Percentiles rank a stretch among this genome's conserved stretches.
Conservation (phyloP, 1,140 invertebrate species). For the Achatina immaculata region DNA sequence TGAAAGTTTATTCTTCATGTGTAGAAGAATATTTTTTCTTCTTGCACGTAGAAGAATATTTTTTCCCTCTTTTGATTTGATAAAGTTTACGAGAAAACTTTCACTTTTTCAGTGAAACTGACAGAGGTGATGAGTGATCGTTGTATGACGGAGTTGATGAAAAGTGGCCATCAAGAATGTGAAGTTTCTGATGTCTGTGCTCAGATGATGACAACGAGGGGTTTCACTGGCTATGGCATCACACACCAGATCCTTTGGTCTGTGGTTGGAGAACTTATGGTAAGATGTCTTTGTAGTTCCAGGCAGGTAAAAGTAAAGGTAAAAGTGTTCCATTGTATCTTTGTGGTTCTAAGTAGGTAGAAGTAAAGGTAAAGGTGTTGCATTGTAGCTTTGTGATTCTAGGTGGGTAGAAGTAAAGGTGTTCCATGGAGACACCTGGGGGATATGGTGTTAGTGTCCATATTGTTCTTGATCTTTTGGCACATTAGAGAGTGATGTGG, state of each 20-base stretch:
- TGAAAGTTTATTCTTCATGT: too few relatives aligned
- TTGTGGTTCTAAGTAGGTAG: neutral
- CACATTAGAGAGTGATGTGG: too few relatives aligned
- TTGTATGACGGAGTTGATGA: constrained; percentile 62
- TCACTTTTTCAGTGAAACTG: constrained; percentile 46
- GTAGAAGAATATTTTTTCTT: too few relatives aligned
- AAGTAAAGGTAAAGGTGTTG: neutral
- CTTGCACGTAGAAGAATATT: too few relatives aligned
- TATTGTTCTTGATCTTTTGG: too few relatives aligned
- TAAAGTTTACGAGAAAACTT: neutral
- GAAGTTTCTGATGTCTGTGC: constrained; percentile 53
- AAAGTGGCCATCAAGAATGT: constrained; percentile 46
- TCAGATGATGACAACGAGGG: constrained; percentile 54
- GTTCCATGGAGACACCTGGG: too few relatives aligned
- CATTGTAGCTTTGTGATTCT: neutral
- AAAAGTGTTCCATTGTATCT: neutral
- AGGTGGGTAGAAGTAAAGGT: neutral
- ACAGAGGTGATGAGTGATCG: constrained; percentile 58
- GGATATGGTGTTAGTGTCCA: too few relatives aligned
- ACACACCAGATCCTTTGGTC: constrained; percentile 67
- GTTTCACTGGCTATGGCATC: constrained; percentile 60
- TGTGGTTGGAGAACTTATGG: constrained; percentile 57
- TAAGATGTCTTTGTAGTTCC: constrained; percentile 3
- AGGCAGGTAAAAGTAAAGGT: constrained; percentile 6
- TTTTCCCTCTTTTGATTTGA: too few relatives aligned